Conservation (phyloP, 92 coral and sea anemone species). For the Palythoa heliodiscus region DNA sequence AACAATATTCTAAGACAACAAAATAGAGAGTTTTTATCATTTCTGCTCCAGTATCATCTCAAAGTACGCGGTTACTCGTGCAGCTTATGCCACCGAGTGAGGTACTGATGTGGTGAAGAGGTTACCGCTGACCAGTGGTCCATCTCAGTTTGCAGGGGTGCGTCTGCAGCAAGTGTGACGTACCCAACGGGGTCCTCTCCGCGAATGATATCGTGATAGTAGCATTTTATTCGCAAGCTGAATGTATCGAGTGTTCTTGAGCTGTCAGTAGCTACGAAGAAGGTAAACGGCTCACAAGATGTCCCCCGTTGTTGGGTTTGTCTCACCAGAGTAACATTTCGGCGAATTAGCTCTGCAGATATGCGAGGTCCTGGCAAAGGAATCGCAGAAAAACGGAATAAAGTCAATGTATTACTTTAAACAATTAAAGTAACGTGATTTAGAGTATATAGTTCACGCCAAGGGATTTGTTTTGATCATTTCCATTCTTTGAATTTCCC, state of each 20-base stretch:
- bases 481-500: no score
- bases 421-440: no score
- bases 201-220: constrained; percentile 69
- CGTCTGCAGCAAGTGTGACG: constrained; percentile 72
- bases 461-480: no score
- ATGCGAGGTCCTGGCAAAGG: constrained; percentile 62
- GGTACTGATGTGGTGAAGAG: constrained; percentile 78
- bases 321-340: constrained; percentile 66
- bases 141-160: constrained; percentile 75
- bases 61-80: constrained; percentile 39
- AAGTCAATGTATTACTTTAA: no score
- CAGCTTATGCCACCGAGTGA: constrained; percentile 85
- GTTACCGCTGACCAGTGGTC: constrained; percentile 91
- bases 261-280: constrained; percentile 82
- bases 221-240: constrained; percentile 75
- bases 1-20: no score
- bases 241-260: constrained; percentile 76
- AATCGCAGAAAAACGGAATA: background rate
- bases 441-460: no score
- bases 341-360: constrained; percentile 76
- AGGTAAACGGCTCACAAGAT: constrained; percentile 68
- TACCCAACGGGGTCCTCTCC: constrained; percentile 76
- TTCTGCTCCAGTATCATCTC: background rate
- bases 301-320: constrained; percentile 62
- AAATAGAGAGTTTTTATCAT: no score